Evolutionary conservation across 2,888 invertebrate species (phyloP).

Genomic region (Campopleginae sp.): DNA sequence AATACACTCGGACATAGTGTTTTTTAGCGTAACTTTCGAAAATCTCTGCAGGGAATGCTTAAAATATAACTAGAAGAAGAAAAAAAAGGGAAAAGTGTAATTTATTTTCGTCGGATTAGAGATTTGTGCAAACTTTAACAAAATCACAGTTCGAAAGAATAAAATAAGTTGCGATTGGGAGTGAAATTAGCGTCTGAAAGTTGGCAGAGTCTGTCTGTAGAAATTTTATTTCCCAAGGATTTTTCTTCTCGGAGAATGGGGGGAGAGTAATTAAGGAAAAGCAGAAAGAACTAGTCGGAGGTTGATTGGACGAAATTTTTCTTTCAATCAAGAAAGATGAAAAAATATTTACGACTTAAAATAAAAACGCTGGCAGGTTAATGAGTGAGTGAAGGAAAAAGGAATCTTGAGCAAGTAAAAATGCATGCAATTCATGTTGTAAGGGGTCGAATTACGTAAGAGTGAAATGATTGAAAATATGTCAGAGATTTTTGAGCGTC

Average conservation of each 20-base stretch:
- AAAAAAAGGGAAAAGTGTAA: background rate
- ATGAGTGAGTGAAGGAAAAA: background rate
- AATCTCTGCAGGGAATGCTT: background rate
- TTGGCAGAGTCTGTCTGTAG: background rate
- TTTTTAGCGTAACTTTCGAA: conserved; percentile 16
- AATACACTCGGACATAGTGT: background rate
- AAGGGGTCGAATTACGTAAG: background rate
- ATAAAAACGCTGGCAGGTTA: background rate
- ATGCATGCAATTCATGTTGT: background rate
- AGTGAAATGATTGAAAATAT: background rate
- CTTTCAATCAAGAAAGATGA: background rate
- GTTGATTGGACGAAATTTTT: background rate
- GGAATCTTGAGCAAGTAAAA: background rate
- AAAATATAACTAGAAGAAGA: background rate
- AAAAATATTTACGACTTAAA: background rate
- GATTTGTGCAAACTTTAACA: background rate
- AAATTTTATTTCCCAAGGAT: background rate
- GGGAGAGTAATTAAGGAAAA: background rate
- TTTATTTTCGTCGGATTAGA: background rate
- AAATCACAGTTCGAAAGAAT: background rate
- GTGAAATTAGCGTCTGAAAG: background rate
- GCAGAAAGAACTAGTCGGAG: background rate
- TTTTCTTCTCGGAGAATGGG: background rate
- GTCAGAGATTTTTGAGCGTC: background rate
- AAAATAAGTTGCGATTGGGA: background rate